These are phyloP conservation scores for Drosophila orena DNA, from an alignment of 1,140 invertebrate species.

Conservation along the genomic window DNA sequence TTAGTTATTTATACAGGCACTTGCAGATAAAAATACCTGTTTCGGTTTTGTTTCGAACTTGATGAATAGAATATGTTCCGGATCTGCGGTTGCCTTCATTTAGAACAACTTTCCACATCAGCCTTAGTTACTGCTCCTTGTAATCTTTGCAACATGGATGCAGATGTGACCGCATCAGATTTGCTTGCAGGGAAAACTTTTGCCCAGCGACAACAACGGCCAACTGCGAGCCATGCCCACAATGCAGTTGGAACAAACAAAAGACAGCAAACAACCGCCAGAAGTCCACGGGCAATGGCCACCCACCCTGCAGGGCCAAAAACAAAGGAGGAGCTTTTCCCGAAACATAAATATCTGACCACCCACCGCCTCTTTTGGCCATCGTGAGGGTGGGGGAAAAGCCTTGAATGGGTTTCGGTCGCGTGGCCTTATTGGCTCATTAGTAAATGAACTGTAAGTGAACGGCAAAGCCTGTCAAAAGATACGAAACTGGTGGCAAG, in stretches of 20 bases:
- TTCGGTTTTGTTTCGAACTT: too few relatives aligned
- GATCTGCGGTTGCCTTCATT: too few relatives aligned
- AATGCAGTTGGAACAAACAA: conserved; percentile 19
- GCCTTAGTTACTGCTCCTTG: conserved; percentile 35
- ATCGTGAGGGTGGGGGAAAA: conserved; percentile 4
- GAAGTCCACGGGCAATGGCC: neutral
- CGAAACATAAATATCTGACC: conserved; percentile 12
- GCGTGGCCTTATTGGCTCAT: conserved; percentile 72
- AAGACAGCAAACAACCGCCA: conserved; percentile 4
- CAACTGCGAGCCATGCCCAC: conserved; percentile 35
- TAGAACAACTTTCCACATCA: conserved; percentile 1
- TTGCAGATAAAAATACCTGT: too few relatives aligned
- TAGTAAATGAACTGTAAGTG: conserved; percentile 77
- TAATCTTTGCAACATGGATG: conserved; percentile 18
- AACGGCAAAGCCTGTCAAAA: conserved; percentile 65
- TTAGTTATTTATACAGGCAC: too few relatives aligned
- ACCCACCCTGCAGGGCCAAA: neutral
- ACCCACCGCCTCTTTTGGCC: neutral
- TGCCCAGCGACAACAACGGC: conserved; percentile 5
- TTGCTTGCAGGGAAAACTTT: conserved; percentile 10
- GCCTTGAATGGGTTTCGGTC: conserved; percentile 23
- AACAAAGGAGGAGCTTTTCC: conserved; percentile 1
- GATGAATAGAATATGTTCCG: too few relatives aligned
- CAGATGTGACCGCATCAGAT: conserved; percentile 40
- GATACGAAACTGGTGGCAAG: conserved; percentile 34